Evolutionary conservation across 2,797 vertebrate genomes (phyloP).

Genomic region (Melanotaenia parkinsoni): DNA sequence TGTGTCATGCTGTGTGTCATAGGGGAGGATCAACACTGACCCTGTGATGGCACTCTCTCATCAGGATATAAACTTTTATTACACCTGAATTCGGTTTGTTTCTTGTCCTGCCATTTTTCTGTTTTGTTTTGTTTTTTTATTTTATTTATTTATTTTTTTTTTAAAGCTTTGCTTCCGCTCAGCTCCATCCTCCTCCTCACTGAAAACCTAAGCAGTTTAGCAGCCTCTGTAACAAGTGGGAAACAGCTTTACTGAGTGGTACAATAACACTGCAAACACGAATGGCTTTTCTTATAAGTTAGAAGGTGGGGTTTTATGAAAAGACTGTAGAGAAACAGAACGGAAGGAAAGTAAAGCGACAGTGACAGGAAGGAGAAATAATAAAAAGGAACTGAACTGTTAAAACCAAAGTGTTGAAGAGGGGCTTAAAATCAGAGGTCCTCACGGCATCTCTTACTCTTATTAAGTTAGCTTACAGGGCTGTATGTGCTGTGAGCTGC

Average conservation of each 20-base stretch:
- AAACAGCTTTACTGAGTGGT: conserved; percentile 48
- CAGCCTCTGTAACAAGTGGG: conserved; percentile 54
- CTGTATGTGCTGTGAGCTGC: conserved; percentile 24
- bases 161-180: conserved; percentile 33
- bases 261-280: conserved; percentile 23
- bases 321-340: conserved; percentile 1
- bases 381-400: neutral
- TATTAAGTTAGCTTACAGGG: conserved; percentile 2
- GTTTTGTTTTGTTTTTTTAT: neutral
- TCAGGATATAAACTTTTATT: conserved; percentile 59
- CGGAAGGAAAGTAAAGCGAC: neutral
- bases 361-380: neutral
- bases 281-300: conserved; percentile 30
- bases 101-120: conserved; percentile 30
- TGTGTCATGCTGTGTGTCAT: conserved; percentile 39
- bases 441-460: neutral
- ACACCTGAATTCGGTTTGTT: conserved; percentile 34
- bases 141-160: no score
- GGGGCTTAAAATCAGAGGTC: conserved; percentile 12
- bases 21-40: conserved; percentile 40
- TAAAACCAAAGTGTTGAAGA: conserved; percentile 3
- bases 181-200: conserved; percentile 32
- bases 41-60: conserved; percentile 38
- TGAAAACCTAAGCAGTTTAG: conserved; percentile 57
- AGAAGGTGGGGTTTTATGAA: conserved; percentile 27